phyloP scores from a whole-genome alignment of 2,797 vertebrate species.

The Enteromius treurensis region DNA sequence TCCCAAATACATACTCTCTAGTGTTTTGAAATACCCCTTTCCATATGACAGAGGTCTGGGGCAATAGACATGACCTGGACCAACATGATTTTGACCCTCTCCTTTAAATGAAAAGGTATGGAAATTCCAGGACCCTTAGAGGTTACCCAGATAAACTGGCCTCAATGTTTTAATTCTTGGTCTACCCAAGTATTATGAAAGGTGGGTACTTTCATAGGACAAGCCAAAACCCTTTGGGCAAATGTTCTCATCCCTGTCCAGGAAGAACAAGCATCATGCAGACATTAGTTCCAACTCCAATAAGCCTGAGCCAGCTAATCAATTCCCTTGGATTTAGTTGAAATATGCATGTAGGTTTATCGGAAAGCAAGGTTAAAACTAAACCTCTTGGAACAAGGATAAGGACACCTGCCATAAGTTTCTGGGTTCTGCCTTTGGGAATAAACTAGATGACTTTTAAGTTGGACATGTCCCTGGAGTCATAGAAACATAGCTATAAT shows the following conservation, averaged over 20 bases:
- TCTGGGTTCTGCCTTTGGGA: background rate
- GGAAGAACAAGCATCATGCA: background rate
- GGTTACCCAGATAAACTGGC: background rate
- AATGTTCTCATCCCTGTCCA: background rate
- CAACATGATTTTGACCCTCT: background rate
- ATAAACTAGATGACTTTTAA: background rate
- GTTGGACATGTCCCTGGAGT: background rate
- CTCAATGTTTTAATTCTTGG: background rate
- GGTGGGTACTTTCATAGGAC: background rate
- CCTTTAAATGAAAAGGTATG: background rate
- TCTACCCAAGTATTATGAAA: background rate
- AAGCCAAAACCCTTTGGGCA: background rate
- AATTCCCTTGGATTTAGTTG: background rate
- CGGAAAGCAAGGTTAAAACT: background rate
- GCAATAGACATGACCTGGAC: background rate
- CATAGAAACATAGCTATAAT: background rate
- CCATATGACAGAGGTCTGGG: background rate
- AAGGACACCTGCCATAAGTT: background rate
- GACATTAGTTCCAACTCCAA: background rate
- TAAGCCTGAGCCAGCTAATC: background rate
- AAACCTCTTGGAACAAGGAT: background rate
- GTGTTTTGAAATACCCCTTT: conserved; percentile 30
- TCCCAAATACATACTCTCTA: background rate
- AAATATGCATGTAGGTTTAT: background rate
- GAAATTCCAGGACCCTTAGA: background rate